phyloP scores from a whole-genome alignment of 2,797 vertebrate species.

The Ciconia nigra region DNA sequence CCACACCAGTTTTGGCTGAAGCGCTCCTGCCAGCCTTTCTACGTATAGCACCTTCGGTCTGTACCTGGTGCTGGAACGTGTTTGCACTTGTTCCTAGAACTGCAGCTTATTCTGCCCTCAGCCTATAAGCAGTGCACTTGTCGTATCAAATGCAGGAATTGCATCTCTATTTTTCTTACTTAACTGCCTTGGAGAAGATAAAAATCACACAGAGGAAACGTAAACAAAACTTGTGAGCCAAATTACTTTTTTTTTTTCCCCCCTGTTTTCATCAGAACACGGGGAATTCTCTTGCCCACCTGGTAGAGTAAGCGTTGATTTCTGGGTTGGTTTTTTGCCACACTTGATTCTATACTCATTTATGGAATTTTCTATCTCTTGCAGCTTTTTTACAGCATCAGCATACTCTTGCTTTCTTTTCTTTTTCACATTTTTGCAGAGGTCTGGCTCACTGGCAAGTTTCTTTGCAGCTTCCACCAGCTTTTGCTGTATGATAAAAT shows the following conservation, averaged over 20 bases:
- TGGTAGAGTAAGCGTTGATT: slow-evolving; percentile 82
- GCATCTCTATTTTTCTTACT: not conserved
- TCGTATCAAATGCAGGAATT: not conserved
- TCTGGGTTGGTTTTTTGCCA: slow-evolving; percentile 88
- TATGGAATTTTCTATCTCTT: slow-evolving; percentile 89
- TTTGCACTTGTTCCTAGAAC: not conserved
- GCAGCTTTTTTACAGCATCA: slow-evolving; percentile 86
- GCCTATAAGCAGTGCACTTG: not conserved
- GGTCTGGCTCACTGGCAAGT: slow-evolving; percentile 85
- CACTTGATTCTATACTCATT: slow-evolving; percentile 86
- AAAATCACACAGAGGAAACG: not conserved
- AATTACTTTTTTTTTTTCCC: not conserved
- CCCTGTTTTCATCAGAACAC: not conserved
- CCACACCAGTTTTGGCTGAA: not conserved
- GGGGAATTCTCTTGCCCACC: slow-evolving; percentile 69
- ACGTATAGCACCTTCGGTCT: not conserved
- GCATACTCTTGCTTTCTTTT: slow-evolving; percentile 88
- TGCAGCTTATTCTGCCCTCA: not conserved
- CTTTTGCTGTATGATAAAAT: slow-evolving; percentile 92
- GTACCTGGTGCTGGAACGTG: not conserved
- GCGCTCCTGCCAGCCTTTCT: not conserved
- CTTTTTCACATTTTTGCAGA: slow-evolving; percentile 91
- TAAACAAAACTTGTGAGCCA: not conserved
- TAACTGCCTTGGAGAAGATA: not conserved
- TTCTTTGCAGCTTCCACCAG: slow-evolving; percentile 92